Evolutionary conservation across 23 tunicate species (phyloP).

Genomic region (Ascidia mentula): DNA sequence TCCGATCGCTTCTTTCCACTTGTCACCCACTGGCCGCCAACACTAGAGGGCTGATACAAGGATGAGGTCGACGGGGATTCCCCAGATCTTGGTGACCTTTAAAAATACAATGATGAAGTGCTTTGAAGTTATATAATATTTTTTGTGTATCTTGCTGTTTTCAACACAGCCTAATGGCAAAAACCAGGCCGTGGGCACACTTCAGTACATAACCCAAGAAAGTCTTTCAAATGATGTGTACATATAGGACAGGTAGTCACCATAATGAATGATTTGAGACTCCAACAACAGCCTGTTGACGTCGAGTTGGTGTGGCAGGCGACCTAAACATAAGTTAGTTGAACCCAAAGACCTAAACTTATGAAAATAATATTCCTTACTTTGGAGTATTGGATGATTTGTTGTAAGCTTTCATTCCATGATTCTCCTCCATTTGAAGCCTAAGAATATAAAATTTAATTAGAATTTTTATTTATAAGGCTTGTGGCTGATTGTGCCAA

Average conservation of each 20-base stretch:
- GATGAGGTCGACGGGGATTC: background rate
- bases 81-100: background rate
- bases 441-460: background rate
- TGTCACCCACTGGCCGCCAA: conserved; percentile 18
- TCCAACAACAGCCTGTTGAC: background rate
- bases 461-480: too few relatives aligned
- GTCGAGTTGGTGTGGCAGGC: background rate
- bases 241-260: too few relatives aligned
- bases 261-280: background rate
- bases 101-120: too few relatives aligned
- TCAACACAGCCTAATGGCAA: too few relatives aligned
- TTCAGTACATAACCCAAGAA: too few relatives aligned
- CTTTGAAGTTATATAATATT: too few relatives aligned
- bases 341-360: background rate
- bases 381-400: background rate
- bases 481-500: too few relatives aligned
- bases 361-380: background rate
- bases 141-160: too few relatives aligned
- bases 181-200: too few relatives aligned
- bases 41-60: too few relatives aligned
- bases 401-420: background rate
- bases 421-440: conserved; percentile 1
- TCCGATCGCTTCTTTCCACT: background rate
- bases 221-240: too few relatives aligned
- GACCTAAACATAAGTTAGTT: background rate